Percentiles rank a stretch among this genome's conserved stretches.
phyloP scores from a whole-genome alignment of 2,797 vertebrate genomes.

The Fistularia commersonii region DNA sequence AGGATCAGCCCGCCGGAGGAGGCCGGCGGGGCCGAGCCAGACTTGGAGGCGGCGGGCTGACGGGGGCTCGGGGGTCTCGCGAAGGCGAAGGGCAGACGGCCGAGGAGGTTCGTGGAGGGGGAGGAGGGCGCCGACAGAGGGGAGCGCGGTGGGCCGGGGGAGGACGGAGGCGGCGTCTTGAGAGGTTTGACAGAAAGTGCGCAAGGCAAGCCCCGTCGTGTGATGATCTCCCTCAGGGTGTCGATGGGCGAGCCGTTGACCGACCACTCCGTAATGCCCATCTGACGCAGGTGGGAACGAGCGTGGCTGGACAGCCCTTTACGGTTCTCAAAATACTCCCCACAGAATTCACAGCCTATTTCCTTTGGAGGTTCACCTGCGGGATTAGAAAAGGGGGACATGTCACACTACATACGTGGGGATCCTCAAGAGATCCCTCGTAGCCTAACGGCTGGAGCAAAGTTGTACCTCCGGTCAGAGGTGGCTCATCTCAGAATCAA shows the following conservation, averaged over 20 bases:
- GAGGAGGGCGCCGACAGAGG: slow-evolving; percentile 71
- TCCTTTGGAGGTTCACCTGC: slow-evolving; percentile 77
- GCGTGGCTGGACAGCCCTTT: slow-evolving; percentile 84
- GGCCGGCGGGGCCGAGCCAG: slow-evolving; percentile 55
- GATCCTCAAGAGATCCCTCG: too few relatives aligned
- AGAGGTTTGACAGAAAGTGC: slow-evolving; percentile 68
- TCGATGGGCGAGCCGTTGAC: slow-evolving; percentile 88
- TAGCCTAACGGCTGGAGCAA: too few relatives aligned
- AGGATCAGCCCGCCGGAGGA: slow-evolving; percentile 63
- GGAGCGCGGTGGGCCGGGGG: slow-evolving; percentile 74
- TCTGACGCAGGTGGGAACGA: slow-evolving; percentile 80
- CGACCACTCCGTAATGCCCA: slow-evolving; percentile 82
- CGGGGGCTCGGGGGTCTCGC: slow-evolving; percentile 58
- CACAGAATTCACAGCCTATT: slow-evolving; percentile 82
- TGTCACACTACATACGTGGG: too few relatives aligned
- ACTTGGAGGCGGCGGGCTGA: slow-evolving; percentile 76
- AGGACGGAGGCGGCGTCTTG: slow-evolving; percentile 74
- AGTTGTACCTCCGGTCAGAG: too few relatives aligned
- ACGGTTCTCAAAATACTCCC: slow-evolving; percentile 82
- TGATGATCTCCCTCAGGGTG: slow-evolving; percentile 89
- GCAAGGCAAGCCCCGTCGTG: slow-evolving; percentile 81
- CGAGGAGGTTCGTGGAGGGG: slow-evolving; percentile 48
- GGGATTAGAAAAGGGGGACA: background rate
- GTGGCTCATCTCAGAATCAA: too few relatives aligned
- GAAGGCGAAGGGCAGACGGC: slow-evolving; percentile 68